Evolutionary conservation across 2,797 vertebrate genomes (phyloP).

Genomic region (Alauda arvensis): DNA sequence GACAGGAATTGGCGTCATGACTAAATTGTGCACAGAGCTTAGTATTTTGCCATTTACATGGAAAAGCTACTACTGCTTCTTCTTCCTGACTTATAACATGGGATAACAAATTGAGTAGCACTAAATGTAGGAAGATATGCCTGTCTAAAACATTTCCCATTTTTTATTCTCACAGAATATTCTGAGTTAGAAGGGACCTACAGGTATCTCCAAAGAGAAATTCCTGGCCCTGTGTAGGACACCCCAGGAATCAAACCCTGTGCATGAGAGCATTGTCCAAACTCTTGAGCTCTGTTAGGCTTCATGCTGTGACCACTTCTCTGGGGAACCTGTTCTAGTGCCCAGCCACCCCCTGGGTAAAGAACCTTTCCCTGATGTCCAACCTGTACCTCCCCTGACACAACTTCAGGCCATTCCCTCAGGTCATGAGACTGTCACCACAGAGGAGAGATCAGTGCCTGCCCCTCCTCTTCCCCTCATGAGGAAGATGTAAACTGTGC

Average conservation of each 20-base stretch:
- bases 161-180: background rate
- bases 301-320: background rate
- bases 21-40: background rate
- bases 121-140: background rate
- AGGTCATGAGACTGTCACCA: background rate
- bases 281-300: rapidly evolving
- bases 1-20: background rate
- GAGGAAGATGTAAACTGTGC: rapidly evolving
- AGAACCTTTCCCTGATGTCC: background rate
- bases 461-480: background rate
- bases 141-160: background rate
- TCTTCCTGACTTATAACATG: background rate
- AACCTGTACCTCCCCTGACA: background rate
- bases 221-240: background rate
- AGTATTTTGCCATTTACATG: background rate
- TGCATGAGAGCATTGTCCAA: background rate
- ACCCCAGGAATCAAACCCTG: too few species aligned
- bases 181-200: background rate
- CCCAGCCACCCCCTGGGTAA: background rate
- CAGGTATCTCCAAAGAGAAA: background rate
- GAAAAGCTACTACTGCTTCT: background rate
- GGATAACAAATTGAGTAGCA: background rate
- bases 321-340: background rate
- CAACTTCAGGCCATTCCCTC: rapidly evolving
- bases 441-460: background rate